phyloP scores from a whole-genome alignment of 1,140 invertebrate species.

The Scaptodrosophila lebanonensis region DNA sequence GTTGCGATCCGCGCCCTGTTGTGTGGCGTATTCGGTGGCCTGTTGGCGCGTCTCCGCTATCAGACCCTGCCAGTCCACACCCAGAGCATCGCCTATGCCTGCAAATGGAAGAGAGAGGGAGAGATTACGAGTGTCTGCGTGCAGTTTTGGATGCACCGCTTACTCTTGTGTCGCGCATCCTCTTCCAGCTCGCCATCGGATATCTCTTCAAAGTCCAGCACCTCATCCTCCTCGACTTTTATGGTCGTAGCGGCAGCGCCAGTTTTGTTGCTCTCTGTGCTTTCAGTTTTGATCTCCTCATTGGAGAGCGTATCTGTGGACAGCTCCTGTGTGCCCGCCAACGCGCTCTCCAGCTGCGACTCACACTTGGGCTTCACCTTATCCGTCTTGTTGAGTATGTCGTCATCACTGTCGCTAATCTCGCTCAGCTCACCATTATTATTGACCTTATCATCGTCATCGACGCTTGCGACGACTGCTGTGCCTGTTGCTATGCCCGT shows the following conservation, averaged over 20 bases:
- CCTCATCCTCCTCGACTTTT: constrained; percentile 78
- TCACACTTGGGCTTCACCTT: constrained; percentile 68
- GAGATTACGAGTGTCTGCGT: not conserved
- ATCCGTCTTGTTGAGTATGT: constrained; percentile 83
- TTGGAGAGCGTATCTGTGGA: constrained; percentile 32
- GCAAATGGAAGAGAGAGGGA: constrained; percentile 1
- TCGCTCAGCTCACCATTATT: constrained; percentile 85
- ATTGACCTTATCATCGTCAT: constrained; percentile 37
- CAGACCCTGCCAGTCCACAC: constrained; percentile 94
- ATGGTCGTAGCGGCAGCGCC: not conserved
- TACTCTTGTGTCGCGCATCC: constrained; percentile 79
- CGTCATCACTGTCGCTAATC: constrained; percentile 91
- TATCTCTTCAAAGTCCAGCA: constrained; percentile 91
- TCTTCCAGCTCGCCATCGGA: constrained; percentile 92
- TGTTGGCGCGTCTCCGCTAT: constrained; percentile 85
- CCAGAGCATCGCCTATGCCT: constrained; percentile 90
- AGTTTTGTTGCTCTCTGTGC: constrained; percentile 72
- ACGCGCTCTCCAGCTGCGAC: constrained; percentile 35
- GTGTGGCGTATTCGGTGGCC: constrained; percentile 73
- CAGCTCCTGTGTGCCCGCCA: constrained; percentile 30
- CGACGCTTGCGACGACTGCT: constrained; percentile 20
- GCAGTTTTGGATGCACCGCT: not conserved
- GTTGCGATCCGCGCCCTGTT: constrained; percentile 70
- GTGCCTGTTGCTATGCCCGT: not conserved
- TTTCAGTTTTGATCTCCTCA: constrained; percentile 54